phyloP scores from a whole-genome alignment of 2,797 vertebrate species.

The Onychomys arenicola region DNA sequence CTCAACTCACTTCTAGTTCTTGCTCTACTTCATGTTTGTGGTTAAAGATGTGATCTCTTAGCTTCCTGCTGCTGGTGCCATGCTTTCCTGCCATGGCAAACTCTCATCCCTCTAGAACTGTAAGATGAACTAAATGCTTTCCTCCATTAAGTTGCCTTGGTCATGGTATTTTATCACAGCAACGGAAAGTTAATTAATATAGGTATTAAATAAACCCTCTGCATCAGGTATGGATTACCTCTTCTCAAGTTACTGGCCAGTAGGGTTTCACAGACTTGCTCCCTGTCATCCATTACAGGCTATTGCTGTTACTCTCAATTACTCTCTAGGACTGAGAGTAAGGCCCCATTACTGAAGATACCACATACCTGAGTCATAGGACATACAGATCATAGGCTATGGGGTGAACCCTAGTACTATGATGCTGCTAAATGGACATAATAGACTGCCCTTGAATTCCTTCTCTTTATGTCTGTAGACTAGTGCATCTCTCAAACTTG shows the following conservation, averaged over 20 bases:
- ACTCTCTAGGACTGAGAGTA: background rate
- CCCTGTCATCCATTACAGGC: background rate
- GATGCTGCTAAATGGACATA: background rate
- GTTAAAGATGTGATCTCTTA: background rate
- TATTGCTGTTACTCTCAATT: background rate
- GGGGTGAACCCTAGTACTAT: background rate
- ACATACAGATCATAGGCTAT: background rate
- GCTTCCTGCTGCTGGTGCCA: background rate
- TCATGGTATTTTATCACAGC: background rate
- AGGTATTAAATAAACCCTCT: background rate
- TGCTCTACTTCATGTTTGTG: background rate
- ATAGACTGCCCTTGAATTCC: background rate
- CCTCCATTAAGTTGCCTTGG: background rate
- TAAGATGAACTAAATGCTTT: background rate
- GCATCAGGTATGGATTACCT: background rate
- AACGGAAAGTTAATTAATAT: background rate
- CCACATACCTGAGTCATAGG: background rate
- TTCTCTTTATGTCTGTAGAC: background rate
- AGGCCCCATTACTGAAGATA: background rate
- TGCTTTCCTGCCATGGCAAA: background rate
- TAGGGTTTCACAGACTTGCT: background rate
- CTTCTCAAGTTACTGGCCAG: background rate
- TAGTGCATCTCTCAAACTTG: background rate
- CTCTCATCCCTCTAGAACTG: background rate
- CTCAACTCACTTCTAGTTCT: background rate